Evolutionary conservation across 2,113 vertebrate genomes (phyloP).

Genomic region (Gallinago media): DNA sequence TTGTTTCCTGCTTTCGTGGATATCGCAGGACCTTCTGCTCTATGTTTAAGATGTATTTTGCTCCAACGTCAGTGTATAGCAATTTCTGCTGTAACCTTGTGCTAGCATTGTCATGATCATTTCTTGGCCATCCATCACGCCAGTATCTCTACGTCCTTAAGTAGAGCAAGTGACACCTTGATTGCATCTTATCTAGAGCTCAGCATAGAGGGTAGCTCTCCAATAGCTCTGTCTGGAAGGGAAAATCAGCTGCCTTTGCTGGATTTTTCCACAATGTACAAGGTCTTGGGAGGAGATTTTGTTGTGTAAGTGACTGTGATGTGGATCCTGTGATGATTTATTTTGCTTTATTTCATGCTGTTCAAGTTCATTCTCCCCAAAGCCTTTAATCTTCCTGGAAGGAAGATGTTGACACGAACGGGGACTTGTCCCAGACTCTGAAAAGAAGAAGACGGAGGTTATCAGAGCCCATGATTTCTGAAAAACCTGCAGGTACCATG

Average conservation of each 20-base stretch:
- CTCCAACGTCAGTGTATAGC: neutral
- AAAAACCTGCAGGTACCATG: accelerated
- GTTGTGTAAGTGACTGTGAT: neutral
- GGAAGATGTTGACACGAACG: neutral
- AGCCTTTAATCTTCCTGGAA: neutral
- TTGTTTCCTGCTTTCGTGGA: neutral
- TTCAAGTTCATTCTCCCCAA: neutral
- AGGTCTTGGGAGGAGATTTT: neutral
- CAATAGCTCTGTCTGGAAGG: neutral
- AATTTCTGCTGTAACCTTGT: neutral
- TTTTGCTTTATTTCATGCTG: neutral
- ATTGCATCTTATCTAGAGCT: neutral
- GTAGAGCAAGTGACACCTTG: neutral
- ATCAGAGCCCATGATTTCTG: neutral
- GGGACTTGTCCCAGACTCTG: neutral
- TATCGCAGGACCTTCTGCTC: neutral
- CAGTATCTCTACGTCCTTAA: neutral
- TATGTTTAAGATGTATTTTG: accelerated
- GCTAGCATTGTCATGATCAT: neutral
- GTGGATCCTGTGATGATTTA: neutral
- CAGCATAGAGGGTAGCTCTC: neutral
- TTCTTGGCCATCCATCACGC: neutral
- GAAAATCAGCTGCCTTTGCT: neutral
- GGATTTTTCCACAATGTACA: neutral
- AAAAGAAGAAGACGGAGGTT: neutral